Conservation (phyloP, 1,140 invertebrate genomes). For the Bombus soroeensis region DNA sequence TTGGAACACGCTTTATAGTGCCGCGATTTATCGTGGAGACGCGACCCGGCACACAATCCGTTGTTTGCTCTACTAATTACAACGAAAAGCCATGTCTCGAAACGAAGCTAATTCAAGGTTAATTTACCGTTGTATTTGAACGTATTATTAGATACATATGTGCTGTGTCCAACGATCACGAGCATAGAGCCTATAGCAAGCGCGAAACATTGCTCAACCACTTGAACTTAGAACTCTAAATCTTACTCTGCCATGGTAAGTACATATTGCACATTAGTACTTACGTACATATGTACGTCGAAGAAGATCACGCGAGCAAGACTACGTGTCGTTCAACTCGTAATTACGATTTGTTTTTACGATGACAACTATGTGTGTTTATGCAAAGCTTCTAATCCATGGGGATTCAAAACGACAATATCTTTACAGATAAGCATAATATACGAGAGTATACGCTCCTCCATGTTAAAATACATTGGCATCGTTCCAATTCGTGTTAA, state of each 20-base stretch:
- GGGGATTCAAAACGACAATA: background rate
- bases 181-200: constrained; percentile 26
- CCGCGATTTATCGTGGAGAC: constrained; percentile 18
- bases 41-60: background rate
- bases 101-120: constrained; percentile 51
- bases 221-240: constrained; percentile 68
- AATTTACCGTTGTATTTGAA: constrained; percentile 67
- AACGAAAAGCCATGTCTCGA: constrained; percentile 16
- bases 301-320: background rate
- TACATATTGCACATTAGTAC: background rate
- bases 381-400: constrained; percentile 15
- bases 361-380: constrained; percentile 10
- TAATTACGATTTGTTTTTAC: constrained; percentile 47
- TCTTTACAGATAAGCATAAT: background rate
- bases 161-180: constrained; percentile 43
- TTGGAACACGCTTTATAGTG: background rate
- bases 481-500: background rate
- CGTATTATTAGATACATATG: constrained; percentile 63
- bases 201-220: constrained; percentile 54
- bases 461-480: constrained; percentile 16
- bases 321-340: constrained; percentile 31
- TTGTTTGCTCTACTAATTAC: constrained; percentile 40
- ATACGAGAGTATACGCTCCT: background rate
- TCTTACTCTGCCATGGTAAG: constrained; percentile 18
- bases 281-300: background rate